Conservation (phyloP, 2,113 vertebrate genomes). For the Bostrychus sinensis region DNA sequence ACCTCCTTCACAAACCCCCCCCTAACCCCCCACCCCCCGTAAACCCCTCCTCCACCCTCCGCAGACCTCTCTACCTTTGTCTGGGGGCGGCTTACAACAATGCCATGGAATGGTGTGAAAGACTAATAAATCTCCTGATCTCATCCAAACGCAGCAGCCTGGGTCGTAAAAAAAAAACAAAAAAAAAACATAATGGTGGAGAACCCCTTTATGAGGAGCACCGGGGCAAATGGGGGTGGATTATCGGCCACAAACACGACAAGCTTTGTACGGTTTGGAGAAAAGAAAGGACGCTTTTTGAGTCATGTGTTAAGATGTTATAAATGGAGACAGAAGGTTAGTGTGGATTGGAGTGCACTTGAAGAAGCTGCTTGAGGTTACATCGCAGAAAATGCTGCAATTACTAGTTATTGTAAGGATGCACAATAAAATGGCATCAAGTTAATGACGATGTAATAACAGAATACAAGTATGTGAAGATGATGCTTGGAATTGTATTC, state of each 20-base stretch:
- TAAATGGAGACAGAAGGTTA: neutral
- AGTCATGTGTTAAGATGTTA: neutral
- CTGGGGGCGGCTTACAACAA: conserved; percentile 19
- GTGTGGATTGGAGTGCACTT: neutral
- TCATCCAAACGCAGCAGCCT: conserved; percentile 37
- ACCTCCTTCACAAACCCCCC: conserved; percentile 30
- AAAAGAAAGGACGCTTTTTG: neutral
- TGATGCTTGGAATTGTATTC: no score
- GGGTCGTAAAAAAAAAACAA: conserved; percentile 31
- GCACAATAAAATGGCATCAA: no score
- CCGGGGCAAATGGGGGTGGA: neutral
- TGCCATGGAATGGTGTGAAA: conserved; percentile 53
- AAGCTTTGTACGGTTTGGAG: neutral
- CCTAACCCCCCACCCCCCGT: conserved; percentile 17
- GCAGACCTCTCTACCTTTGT: conserved; percentile 57
- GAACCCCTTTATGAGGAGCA: conserved; percentile 25
- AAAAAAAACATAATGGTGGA: conserved; percentile 40
- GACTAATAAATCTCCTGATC: conserved; percentile 66
- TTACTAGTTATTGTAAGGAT: no score
- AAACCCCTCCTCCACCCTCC: conserved; percentile 29
- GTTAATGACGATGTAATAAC: no score
- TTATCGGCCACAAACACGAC: conserved; percentile 1
- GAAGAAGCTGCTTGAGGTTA: no score
- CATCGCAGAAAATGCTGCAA: no score
- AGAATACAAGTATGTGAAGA: no score